Base-by-base conservation (phyloP, 2,888 invertebrate genomes). In the Megalurothrips usitatus region DNA sequence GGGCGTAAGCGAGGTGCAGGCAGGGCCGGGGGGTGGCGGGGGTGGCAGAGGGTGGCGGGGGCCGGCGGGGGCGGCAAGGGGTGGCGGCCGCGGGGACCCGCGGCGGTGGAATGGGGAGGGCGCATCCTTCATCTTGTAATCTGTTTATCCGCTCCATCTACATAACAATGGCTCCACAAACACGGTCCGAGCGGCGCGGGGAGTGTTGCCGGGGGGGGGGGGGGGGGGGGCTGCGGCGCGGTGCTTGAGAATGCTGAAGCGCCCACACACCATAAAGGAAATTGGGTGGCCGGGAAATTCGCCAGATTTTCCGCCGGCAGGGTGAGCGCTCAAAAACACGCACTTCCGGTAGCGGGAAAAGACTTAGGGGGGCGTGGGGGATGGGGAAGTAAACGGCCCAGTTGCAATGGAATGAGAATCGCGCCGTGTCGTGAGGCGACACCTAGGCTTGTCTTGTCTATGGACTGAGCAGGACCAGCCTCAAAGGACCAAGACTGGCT, bases 51-150 rank as follows among this genome's bases (percentile, higher is more conserved):
- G 68, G 68, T 12, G 23, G 68, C 26, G 26, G 68, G 68, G 68
- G 68, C 4, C 14, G 58, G 19, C 17, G 52, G 10, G 52, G 68
- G 68, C 23, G 68, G 68, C 68, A 26, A 10, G 23, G 68, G 68
- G 68, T 12, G 23, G 68, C n/a, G 23, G 68, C 68, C n/a, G 63
- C 19, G 68, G 68, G 23, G 68, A n/a, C 58, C 12, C 12, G 9
- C 68, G 63, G 68, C 23, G 68, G 68, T 26, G 68, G 68, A n/a
- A 58, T 19, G 58, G 58, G 58, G 19, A 58, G 68, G 68, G 23
- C 68, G 68, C 68, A 75, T 75, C 68, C 68, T 75, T 75, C 68
- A 75, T 75, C 68, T 75, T 75, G 68, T 75, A 75, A 75, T 75
- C 68, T 75, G 68, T 75, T 75, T 75, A 75, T 75, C 68, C 68